Evolutionary conservation across 1,140 invertebrate genomes (phyloP), one percentile per base, ranked within the genome.

Genomic region (Antheraea mylitta): DNA sequence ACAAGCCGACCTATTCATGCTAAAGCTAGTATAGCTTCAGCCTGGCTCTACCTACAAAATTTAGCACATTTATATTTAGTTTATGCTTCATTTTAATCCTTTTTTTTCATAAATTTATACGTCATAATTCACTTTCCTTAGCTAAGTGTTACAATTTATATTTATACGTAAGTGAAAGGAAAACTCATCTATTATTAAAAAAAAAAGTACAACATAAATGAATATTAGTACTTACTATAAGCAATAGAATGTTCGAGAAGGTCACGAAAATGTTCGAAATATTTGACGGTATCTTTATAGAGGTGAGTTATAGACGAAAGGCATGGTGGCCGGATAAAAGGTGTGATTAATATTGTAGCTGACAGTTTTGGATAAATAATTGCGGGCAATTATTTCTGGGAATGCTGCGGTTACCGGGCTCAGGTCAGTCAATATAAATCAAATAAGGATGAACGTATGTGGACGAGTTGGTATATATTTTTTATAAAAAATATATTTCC

Each of bases 341-440:
- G 61, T 30, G 61, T 63, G 61, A 63, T 63, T 63, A 63, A 63
- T 63, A 63, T 63, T 63, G 30, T 61, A 36, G 18, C 61, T 16
- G 61, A 63, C 61, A 63, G 61, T 63, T 63, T 63, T 36, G 61
- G 61, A 63, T 63, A 63, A 63, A 63, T 63, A 63, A 63, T 36
- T 63, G 61, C 61, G 10, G 13, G 61, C 30, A 63, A 63, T 37
- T 63, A 63, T 63, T 63, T 37, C 22, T 37, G 61, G 61, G 61
- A 63, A 63, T 63, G 11, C 61, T 18, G 18, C 22, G 30, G 30
- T 22, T 53, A 53, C 45, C 45, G 16, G 37, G n/a, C 61, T 63
- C 0, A 30, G 61, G 30, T 37, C 61, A 63, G 61, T 30, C 16
- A 13, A 6, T 37, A 63, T 63, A 37, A 63, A 63, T 63, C 61